Base-by-base conservation (phyloP, 2,888 invertebrate species). In the Cephus pygmeus region DNA sequence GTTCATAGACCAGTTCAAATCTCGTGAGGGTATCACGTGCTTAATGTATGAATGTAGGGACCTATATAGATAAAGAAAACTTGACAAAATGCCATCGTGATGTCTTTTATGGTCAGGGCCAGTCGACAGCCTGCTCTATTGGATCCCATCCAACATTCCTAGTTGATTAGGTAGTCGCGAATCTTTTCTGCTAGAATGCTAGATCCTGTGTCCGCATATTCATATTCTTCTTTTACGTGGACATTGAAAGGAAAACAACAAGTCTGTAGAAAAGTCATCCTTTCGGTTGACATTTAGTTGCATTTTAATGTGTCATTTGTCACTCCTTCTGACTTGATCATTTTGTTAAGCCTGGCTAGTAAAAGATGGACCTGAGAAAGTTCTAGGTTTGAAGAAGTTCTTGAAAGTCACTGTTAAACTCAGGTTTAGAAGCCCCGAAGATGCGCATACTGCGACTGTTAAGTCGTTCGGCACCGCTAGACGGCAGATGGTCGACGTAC, bases 81-180 rank as follows among this genome's bases (percentile, higher is more conserved):
- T 89, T 90, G 91, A 87, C 88, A 86, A 79, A 74, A 79, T 89
- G 90, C 91, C 90, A 90, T 83, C 80, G 79, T 81, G 81, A 79
- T 81, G 80, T 81, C 90, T 86, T 90, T 88, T 90, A 89, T 90
- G 90, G 88, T 85, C 87, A 88, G 86, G 86, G 88, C 83, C 15
- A 40, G 73, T 35, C 40, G 35, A 9, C 76, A 79, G 31, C 40
- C 36, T 3, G 74, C 76, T 12, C 40, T 34, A 79, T 79, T 6
- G 33, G 75, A 12, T n/a, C 69, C 11, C 73, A 75, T 31, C 40
- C 75, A 33, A 77, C 68, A 3, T 69, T 69, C 33, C 35, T 69
- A 56, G 40, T 56, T 23, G 40, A 23, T 56, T 56, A 56, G 40
- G 40, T 56, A 56, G 40, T 56, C 40, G 40, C 40, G 40, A 56